Evolutionary conservation across 2,888 invertebrate genomes (phyloP), one percentile per base, ranked within the genome.

Genomic region (Macrosoma leucophasiata): DNA sequence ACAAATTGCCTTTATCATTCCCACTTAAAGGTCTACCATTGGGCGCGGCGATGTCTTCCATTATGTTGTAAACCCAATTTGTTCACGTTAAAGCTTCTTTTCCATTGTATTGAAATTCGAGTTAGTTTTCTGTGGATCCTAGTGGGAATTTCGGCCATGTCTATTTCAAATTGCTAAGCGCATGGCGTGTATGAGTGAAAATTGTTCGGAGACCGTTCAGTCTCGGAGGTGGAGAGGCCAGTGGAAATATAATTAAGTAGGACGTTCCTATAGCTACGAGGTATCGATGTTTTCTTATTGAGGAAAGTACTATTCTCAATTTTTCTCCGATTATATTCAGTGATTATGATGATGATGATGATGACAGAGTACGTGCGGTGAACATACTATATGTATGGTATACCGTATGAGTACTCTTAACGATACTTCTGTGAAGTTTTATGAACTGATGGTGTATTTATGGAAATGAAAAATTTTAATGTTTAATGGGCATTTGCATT

Each of bases 1-100:
- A 45, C 50, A 49, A 49, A 49, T 47, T 46, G 42, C 47, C 39
- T 43, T 47, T 44, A 49, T 50, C 50, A 43, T 39, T 45, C 37
- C 45, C 43, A 39, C 42, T 45, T 42, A 25, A 46, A 41, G 41
- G 36, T 39, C 28, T 41, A 32, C 29, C 27, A 37, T 27, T 39
- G 39, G 43, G 39, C 33, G 35, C 26, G 30, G 23, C 36, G 18
- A 19, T n/a, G n/a, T n/a, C n/a, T n/a, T n/a, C n/a, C n/a, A n/a
- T n/a, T 29, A 22, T 17, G 29, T 19, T 18, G 7, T 13, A 12
- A 26, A 19, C 28, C 20, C 3, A 6, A n/a, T 10, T 1, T 6
- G n/a, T 14, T 1, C n/a, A 13, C 10, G 13, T 1, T 23, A 7
- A n/a, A 37, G 6, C 17, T 32, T 20, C 17, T 17, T 13, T 34